These are phyloP conservation scores for Cyprinus carpio DNA, from an alignment of 2,113 vertebrate genomes.

Conservation along the genomic window DNA sequence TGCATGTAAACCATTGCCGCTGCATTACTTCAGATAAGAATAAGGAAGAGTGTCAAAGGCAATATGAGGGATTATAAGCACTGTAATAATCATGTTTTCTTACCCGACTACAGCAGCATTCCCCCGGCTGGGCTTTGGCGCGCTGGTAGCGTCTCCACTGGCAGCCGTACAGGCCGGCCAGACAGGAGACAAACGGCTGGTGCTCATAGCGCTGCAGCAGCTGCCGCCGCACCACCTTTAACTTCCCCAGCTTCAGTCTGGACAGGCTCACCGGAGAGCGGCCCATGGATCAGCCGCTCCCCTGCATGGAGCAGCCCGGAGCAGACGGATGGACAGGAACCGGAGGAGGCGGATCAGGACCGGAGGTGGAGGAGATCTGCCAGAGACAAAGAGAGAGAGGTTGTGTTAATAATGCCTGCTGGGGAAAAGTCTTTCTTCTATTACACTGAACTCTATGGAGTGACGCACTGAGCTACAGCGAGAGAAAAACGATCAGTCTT, in stretches of 20 bases:
- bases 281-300: slow-evolving; percentile 70
- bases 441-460: background rate
- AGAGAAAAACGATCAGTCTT: background rate
- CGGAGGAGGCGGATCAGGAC: background rate
- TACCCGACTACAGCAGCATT: slow-evolving; percentile 86
- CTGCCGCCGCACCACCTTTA: slow-evolving; percentile 81
- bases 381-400: background rate
- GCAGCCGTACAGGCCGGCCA: slow-evolving; percentile 87
- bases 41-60: background rate
- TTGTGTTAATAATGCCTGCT: no score
- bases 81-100: slow-evolving; percentile 5
- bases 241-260: slow-evolving; percentile 80
- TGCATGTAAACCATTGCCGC: background rate
- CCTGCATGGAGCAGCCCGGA: slow-evolving; percentile 65
- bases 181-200: slow-evolving; percentile 83
- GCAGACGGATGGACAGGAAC: background rate
- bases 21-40: no score
- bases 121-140: slow-evolving; percentile 75
- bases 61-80: background rate
- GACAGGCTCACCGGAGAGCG: slow-evolving; percentile 64
- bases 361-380: no score
- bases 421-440: background rate
- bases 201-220: slow-evolving; percentile 84
- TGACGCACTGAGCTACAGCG: background rate
- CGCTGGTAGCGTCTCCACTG: slow-evolving; percentile 86